Conservation (phyloP, 1,140 invertebrate species). For the Subanguina moxae region DNA sequence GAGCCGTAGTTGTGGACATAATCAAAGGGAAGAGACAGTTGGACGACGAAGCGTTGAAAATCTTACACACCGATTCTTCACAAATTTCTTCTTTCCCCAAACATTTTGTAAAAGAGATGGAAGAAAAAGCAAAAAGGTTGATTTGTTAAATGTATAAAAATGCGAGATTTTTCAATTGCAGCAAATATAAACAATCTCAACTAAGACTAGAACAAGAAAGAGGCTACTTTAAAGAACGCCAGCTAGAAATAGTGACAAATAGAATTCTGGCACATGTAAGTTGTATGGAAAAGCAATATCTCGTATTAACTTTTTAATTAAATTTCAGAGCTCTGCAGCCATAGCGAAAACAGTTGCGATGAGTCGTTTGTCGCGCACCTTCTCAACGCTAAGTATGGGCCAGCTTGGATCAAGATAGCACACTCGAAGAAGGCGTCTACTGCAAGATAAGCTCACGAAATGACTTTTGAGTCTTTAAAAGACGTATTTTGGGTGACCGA, state of each 20-base stretch:
- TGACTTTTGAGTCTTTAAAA: no score
- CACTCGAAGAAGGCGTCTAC: neutral
- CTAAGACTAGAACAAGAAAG: constrained; percentile 3
- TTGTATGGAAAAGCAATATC: neutral
- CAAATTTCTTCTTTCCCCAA: constrained; percentile 1
- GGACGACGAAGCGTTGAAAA: constrained; percentile 13
- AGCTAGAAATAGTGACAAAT: constrained; percentile 12
- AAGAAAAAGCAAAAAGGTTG: neutral
- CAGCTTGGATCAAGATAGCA: neutral
- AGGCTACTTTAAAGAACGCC: neutral
- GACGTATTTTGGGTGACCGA: no score
- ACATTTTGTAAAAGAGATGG: neutral
- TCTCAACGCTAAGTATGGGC: neutral
- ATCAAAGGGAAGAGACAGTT: constrained; percentile 9
- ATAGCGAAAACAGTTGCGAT: neutral
- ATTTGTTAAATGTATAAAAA: neutral
- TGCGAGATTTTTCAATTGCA: neutral
- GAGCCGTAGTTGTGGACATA: constrained; percentile 8
- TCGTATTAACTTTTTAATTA: neutral
- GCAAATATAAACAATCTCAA: constrained; percentile 10
- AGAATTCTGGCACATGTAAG: constrained; percentile 8
- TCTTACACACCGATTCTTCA: constrained; percentile 2
- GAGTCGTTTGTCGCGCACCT: neutral
- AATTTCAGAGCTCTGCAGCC: neutral
- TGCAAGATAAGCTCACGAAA: neutral